These are phyloP conservation scores for Syncerus caffer DNA, from an alignment of 2,797 vertebrate genomes.

Conservation along the genomic window DNA sequence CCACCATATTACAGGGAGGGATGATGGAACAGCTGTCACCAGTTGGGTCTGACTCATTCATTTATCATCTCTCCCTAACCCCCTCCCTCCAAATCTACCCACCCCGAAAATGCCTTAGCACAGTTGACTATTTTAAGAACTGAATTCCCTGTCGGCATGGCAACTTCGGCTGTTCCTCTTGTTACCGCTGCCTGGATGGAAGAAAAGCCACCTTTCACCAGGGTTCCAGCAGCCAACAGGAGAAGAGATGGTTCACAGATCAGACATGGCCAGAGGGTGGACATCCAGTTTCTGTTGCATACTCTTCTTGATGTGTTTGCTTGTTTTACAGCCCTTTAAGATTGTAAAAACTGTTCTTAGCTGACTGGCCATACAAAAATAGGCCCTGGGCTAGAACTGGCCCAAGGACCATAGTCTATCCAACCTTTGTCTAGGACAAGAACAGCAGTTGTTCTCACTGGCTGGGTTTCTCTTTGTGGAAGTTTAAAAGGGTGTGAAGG, in stretches of 20 bases:
- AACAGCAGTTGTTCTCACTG: not conserved
- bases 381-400: not conserved
- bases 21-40: conserved; percentile 44
- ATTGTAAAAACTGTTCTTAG: not conserved
- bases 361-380: not conserved
- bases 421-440: not conserved
- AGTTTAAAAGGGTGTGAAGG: not conserved
- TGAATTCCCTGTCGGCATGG: conserved; percentile 82
- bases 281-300: not conserved
- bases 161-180: conserved; percentile 81
- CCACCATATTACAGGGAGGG: not conserved
- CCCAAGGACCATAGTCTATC: not conserved
- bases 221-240: not conserved
- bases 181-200: conserved; percentile 70
- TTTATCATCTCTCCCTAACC: conserved; percentile 55
- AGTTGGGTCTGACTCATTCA: conserved; percentile 42
- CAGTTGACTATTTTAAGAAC: conserved; percentile 82
- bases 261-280: not conserved
- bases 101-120: conserved; percentile 64
- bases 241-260: not conserved
- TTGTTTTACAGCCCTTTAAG: not conserved
- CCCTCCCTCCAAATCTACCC: conserved; percentile 37
- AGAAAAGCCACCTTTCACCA: conserved; percentile 52
- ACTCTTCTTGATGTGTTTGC: not conserved
- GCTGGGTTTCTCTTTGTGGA: not conserved